Evolutionary conservation across 2,113 vertebrate genomes (phyloP).

Genomic region (Pogona vitticeps): DNA sequence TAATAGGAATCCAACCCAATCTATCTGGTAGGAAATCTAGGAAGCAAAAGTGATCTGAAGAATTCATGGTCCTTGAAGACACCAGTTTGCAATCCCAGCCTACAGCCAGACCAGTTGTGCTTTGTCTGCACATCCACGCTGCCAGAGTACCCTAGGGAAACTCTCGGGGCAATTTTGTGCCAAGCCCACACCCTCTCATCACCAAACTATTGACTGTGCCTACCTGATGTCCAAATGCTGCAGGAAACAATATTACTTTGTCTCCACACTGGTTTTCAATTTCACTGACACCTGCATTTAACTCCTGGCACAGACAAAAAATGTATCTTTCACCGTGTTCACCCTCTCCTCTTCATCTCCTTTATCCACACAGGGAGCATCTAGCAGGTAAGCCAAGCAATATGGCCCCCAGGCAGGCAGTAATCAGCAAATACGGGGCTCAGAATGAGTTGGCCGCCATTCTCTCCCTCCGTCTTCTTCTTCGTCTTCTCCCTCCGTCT

Average conservation of each 20-base stretch:
- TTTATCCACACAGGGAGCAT: not conserved
- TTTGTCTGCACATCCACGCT: not conserved
- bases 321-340: not conserved
- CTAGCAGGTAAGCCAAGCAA: not conserved
- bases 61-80: not conserved
- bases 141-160: not conserved
- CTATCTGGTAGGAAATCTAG: not conserved
- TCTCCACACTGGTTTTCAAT: not conserved
- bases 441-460: not conserved
- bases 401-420: not conserved
- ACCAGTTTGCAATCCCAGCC: not conserved
- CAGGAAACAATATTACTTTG: not conserved
- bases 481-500: not conserved
- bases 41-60: not conserved
- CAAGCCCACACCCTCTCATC: not conserved
- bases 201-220: not conserved
- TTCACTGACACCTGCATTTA: not conserved
- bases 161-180: not conserved
- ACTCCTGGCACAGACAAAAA: not conserved
- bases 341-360: not conserved
- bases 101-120: too few species aligned
- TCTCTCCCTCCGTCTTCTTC: not conserved
- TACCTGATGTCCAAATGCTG: not conserved
- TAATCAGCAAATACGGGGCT: not conserved
- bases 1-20: not conserved